These are phyloP conservation scores for Ciconia maguari DNA, from an alignment of 2,113 vertebrate species.

Conservation along the genomic window DNA sequence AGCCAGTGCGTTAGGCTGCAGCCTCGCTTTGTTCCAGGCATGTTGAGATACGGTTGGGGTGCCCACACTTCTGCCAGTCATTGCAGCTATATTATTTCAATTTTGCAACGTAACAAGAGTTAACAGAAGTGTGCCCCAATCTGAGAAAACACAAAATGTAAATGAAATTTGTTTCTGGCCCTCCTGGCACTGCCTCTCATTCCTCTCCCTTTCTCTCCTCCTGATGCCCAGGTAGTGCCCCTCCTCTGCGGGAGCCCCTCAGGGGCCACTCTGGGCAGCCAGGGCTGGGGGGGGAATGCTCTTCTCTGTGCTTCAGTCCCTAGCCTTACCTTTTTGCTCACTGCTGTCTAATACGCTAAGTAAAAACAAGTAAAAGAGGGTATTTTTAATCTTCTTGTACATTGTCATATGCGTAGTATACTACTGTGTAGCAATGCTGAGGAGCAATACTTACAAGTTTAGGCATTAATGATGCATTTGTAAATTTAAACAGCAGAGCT, in stretches of 20 bases:
- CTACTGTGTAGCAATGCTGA: not conserved
- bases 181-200: not conserved
- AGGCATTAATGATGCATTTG: not conserved
- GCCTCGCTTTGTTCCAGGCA: not conserved
- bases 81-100: not conserved
- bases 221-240: not conserved
- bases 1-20: not conserved
- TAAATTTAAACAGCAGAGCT: not conserved
- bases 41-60: fast-evolving
- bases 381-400: not conserved
- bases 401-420: not conserved
- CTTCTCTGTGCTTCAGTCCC: not conserved
- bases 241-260: not conserved
- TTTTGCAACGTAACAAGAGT: not conserved
- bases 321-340: not conserved
- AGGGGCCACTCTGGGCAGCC: not conserved
- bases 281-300: not conserved
- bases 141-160: not conserved
- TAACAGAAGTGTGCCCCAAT: not conserved
- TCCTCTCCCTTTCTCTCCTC: not conserved
- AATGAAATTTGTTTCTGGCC: not conserved
- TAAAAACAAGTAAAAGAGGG: not conserved
- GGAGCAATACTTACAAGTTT: not conserved
- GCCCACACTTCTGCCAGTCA: not conserved
- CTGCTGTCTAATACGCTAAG: not conserved